Conservation (phyloP, 2,888 invertebrate genomes). For the Heliconius aoede region DNA sequence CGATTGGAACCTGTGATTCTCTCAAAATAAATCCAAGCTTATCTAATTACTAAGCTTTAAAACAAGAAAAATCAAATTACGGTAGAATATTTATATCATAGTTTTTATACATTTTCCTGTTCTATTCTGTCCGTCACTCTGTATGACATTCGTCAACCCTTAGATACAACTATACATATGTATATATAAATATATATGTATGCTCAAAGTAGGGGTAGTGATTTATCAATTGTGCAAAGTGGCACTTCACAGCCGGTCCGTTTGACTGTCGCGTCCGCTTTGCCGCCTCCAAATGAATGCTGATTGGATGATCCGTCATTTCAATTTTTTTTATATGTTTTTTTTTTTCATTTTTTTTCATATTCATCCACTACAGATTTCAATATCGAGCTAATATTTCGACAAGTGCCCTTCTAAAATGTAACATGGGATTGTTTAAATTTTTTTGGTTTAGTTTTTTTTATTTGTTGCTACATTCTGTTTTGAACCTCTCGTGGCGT, state of each 20-base stretch:
- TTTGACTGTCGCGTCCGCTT: constrained; percentile 67
- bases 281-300: constrained; percentile 63
- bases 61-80: no score
- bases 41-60: no score
- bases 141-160: constrained; percentile 22
- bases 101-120: not conserved
- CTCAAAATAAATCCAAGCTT: not conserved
- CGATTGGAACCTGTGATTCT: not conserved
- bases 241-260: constrained; percentile 75
- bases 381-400: constrained; percentile 46
- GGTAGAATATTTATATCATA: no score
- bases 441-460: constrained; percentile 2
- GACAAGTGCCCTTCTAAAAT: constrained; percentile 36
- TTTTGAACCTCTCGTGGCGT: not conserved
- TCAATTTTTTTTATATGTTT: constrained; percentile 51
- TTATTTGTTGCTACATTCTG: not conserved
- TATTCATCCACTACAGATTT: constrained; percentile 44
- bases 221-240: constrained; percentile 78
- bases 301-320: constrained; percentile 63
- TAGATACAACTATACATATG: not conserved
- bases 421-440: constrained; percentile 20
- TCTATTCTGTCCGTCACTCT: not conserved
- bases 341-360: constrained; percentile 44
- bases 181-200: constrained; percentile 37
- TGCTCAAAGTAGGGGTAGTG: constrained; percentile 63